Evolutionary conservation across 2,797 vertebrate genomes (phyloP), one percentile per base, ranked within the genome.

Genomic region (Graptemys geographica): DNA sequence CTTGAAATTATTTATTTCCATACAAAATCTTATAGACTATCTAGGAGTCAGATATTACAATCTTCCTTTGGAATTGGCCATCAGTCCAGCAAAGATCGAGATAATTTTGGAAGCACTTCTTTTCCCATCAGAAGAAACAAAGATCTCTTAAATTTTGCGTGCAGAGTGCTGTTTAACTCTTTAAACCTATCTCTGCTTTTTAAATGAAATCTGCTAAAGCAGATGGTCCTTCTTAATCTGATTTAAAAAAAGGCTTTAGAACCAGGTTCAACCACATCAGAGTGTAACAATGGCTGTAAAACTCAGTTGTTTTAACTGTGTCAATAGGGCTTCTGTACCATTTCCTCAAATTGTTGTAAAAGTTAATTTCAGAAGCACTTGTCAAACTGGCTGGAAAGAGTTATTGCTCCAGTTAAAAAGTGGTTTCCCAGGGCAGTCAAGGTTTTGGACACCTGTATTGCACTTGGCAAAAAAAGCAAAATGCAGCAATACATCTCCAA

Each of bases 381-480:
- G 12, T 49, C 69, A 76, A n/a, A 44, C 23, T 84, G 13, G 13
- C 28, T 69, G 55, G 86, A 65, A 84, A 55, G 69, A 82, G 15
- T 79, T 88, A 41, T 25, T 84, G 10, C 27, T 84, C 6, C 59
- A 83, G 27, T 59, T 86, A 51, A 94, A 90, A 76, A 59, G 19
- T 49, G 1, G 2, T 88, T 96, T 90, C 47, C 84, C 41, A 87
- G 37, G 76, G 65, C 28, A 81, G 79, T 76, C 19, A 0, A n/a
- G 25, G 8, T 83, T 95, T 91, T 88, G 76, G 23, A 72, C 37
- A 1, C 49, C 55, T 52, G 65, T 88, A 52, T 69, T 92, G 81
- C 47, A 83, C 88, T 94, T 72, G 21, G 85, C 53, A 83, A 52
- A 79, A 92, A 47, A 93, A 62, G n/a, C 41, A 78, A 76, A 83